Evolutionary conservation across 64 coral and sea anemone genomes (phyloP), one percentile per base, ranked within the genome.

Genomic region (Stylophora pistillata): DNA sequence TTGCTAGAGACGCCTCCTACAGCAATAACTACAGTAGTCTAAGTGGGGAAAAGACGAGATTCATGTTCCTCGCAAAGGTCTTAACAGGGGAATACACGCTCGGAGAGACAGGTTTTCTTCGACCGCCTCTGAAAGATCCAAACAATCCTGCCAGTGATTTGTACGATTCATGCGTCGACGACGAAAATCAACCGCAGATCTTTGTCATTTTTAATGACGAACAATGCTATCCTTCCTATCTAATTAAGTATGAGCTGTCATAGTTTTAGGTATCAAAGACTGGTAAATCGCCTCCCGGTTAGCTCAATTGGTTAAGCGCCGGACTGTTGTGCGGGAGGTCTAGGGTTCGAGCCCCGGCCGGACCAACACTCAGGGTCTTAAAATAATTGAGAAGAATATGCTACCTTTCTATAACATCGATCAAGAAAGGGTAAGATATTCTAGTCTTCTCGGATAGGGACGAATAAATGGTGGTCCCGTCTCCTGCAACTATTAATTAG

Each of bases 151-250:
- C 55, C n/a, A 89, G 88, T 73, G 94, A 78, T 26, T 29, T 71
- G 62, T 92, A 59, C 66, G 90, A 92, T 41, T 95, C 94, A 47
- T 92, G 94, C 80, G 94, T 95, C 23, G 94, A 95, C 17, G 74
- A 85, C 55, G 68, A 89, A n/a, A 16, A 89, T 2, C 58, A 29
- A 21, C 94, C 94, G 0, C 14, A 41, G 41, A 56, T 95, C 15
- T 92, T 88, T 92, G 94, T 95, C 29, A 73, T 88, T 16, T 92
- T 91, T 92, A 81, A 95, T 56, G 77, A 92, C 41, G 85, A 87
- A 55, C 90, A 92, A 55, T 87, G 77, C 47, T 92, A 92, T 34
- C 80, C 64, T 68, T 68, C 21, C 2, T 68, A 25, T 68, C 26
- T 68, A 25, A 68, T 68, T 68, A 2, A 68, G 64, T 68, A 25